Conservation (phyloP, 2,113 vertebrate species). For the Colius striatus region DNA sequence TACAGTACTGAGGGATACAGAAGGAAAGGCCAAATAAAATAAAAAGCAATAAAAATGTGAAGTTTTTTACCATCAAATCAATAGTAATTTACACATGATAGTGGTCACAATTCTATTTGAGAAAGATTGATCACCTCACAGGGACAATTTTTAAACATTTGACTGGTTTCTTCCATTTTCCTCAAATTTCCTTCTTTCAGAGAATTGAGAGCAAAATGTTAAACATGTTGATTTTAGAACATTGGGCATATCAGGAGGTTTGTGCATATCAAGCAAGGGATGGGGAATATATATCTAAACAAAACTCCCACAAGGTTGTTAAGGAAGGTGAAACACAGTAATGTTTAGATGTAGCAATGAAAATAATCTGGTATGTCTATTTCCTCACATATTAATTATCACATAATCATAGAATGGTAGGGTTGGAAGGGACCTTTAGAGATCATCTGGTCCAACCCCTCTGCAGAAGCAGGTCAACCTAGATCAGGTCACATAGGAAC, state of each 20-base stretch:
- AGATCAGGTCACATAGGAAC: too few species aligned
- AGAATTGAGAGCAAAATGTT: neutral
- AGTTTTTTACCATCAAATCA: conserved; percentile 17
- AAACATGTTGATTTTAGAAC: neutral
- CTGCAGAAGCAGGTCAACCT: too few species aligned
- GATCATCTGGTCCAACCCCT: too few species aligned
- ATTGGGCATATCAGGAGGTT: neutral
- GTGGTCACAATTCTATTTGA: neutral
- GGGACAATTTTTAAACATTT: neutral
- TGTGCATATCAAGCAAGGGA: neutral
- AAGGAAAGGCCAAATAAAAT: conserved; percentile 17
- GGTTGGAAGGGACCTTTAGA: too few species aligned
- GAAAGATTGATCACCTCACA: neutral
- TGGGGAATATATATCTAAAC: neutral
- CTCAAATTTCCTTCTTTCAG: neutral
- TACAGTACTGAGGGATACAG: neutral
- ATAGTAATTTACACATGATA: neutral
- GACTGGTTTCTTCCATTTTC: neutral
- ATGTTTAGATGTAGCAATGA: neutral
- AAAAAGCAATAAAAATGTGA: conserved; percentile 3
- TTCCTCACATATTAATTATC: neutral
- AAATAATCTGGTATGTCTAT: neutral
- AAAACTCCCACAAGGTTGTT: neutral
- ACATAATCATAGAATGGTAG: too few species aligned
- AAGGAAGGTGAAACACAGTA: neutral